Base-by-base conservation (phyloP, 2,888 invertebrate genomes). In the Coleophora flavipennella region DNA sequence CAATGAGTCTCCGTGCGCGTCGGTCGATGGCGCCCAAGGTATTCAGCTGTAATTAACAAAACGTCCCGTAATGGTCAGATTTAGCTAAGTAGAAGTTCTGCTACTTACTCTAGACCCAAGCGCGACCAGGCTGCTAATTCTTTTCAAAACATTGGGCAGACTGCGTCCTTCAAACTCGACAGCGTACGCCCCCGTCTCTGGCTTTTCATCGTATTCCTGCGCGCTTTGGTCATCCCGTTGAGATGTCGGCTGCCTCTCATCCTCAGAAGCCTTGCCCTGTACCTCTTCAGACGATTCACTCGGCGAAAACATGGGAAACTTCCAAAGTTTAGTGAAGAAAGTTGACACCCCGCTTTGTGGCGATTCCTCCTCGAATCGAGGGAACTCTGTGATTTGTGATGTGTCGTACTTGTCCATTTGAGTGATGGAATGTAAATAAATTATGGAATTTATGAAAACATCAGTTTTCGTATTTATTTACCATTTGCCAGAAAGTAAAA, bases 51-150 rank as follows among this genome's bases (percentile, higher is more conserved):
- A n/a, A n/a, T n/a, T n/a, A n/a, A n/a, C n/a, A n/a, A n/a, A n/a
- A n/a, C 3, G 20, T 20, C 20, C 20, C 20, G 6, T 20, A 20
- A 3, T 20, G 20, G 20, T 3, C 20, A 20, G 20, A 3, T 3
- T 20, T 20, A n/a, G 3, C 6, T 20, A 20, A 20, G 20, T 20
- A 20, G 20, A 3, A 4, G 20, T 20, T 20, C 6, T 4, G 20
- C 20, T 31, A 80, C 90, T 86, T 81, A 94, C 94, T 60, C 88
- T 90, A 56, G 90, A 91, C 56, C 92, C 92, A 39, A 91, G 73
- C n/a, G 93, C 95, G 33, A 96, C 86, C 36, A 96, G 89, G 68
- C 92, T 95, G 60, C 94, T 94, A 36, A 97, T 94, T 53, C 96
- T 87, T 59, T 91, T 92, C 13, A 97, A 79, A 44, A 97, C 95